Evolutionary conservation across 1,140 invertebrate genomes (phyloP), one percentile per base, ranked within the genome.

Genomic region (Marisa cornuarietis): DNA sequence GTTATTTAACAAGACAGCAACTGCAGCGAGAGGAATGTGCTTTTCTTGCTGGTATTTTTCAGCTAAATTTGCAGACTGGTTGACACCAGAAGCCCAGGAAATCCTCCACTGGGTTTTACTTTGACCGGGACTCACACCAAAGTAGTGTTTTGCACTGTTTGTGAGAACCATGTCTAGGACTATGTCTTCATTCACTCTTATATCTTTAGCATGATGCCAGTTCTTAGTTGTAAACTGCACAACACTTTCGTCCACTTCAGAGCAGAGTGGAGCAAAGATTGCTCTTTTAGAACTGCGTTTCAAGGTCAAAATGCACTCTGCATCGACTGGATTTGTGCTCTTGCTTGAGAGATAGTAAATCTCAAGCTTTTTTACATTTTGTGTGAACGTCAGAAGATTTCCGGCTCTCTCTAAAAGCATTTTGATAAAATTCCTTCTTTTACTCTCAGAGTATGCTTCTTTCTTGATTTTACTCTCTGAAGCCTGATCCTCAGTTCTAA

Each of bases 351-450:
- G 75, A 79, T 88, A 84, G 83, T 85, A 87, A 61, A 90, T 79
- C 77, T 84, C 76, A 52, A 91, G 79, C 72, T 81, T 77, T 63
- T 74, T 78, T 11, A 91, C 86, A 76, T 88, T 88, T 79, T 90
- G 90, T 5, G 87, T 88, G 79, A 91, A 91, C 22, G 90, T 79
- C 1, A 91, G 81, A 13, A 89, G 58, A 63, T 84, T 86, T 63
- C 87, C 87, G 22, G 84, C 84, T 52, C 76, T 71, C 54, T 85
- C 73, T 49, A 85, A 71, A 16, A 90, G 77, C 80, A 88, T 85
- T 52, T 84, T 52, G 1, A 91, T 79, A 18, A 91, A 83, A 14
- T 75, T 52, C 42, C 78, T 81, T 71, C 90, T 82, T 73, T 90
- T 84, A n/a, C 71, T n/a, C 24, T 83, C 69, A 20, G 85, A 82